Conservation (phyloP, 2,797 vertebrate genomes). For the Pelobates cultripes region DNA sequence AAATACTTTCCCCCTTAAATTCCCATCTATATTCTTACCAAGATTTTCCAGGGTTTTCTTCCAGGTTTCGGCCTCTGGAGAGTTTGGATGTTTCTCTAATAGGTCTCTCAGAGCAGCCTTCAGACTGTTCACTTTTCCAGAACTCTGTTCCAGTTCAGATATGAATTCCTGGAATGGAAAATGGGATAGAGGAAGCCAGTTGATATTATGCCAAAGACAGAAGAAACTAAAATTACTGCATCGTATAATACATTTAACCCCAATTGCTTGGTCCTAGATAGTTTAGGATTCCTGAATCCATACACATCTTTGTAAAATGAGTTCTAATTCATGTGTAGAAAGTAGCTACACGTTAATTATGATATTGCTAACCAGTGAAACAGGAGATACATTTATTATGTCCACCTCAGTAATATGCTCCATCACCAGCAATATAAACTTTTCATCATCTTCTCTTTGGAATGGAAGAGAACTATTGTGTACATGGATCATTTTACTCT, state of each 20-base stretch:
- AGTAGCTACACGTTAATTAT: neutral
- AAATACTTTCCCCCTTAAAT: neutral
- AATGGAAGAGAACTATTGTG: too few relatives aligned
- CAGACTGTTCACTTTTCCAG: slow-evolving; percentile 87
- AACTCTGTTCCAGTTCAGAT: slow-evolving; percentile 87
- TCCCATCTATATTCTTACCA: slow-evolving; percentile 73
- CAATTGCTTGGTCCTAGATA: neutral
- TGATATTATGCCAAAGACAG: slow-evolving; percentile 4
- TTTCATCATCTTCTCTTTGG: too few relatives aligned
- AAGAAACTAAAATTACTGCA: neutral
- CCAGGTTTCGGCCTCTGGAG: slow-evolving; percentile 89
- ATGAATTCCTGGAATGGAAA: slow-evolving; percentile 81
- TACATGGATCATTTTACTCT: too few relatives aligned
- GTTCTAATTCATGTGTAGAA: neutral
- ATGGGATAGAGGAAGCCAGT: neutral
- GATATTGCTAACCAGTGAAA: neutral
- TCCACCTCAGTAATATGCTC: too few relatives aligned
- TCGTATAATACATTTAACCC: neutral
- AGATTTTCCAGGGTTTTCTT: slow-evolving; percentile 90
- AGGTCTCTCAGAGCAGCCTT: slow-evolving; percentile 84
- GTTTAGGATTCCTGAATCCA: neutral
- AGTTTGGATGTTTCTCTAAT: slow-evolving; percentile 86
- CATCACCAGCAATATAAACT: too few relatives aligned
- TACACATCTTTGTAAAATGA: neutral
- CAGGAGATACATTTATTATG: too few relatives aligned